Base-by-base conservation (phyloP, 2,888 invertebrate species). In the Taphrorychus bicolor region DNA sequence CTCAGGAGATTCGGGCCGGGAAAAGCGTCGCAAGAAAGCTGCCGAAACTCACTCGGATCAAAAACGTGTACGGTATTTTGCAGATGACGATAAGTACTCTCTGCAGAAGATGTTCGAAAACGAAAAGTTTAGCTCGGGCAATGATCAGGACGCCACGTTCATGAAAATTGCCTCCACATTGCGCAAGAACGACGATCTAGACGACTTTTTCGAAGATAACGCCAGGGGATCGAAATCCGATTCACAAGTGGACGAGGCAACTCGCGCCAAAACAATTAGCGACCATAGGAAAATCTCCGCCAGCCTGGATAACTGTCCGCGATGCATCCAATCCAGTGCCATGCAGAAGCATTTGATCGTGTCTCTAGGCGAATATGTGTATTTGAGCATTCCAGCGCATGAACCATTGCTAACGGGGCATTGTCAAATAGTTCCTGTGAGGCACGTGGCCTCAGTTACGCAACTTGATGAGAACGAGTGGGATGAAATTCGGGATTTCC, bases 401-500 rank as follows among this genome's bases (percentile, higher is more conserved):
- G 88, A 89, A 75, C 95, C 97, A 0, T 83, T 98, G 67, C 91
- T 92, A 2, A 85, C 87, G 61, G 93, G 94, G 0, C 98, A 98
- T 79, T 98, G 92, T 77, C 83, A 94, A 56, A 89, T 99, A 75
- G 87, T 91, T 1, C 95, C 97, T 0, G 88, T 92, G 77, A 88
- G 91, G 73, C 98, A 98, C 82, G 84, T 88, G 0, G 79, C 89
- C 1, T 92, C 94, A 79, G 87, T 90, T 40, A 95, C 95, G 0
- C 87, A 90, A 71, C 79, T 96, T 45, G 98, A 98, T 83, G 98
- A 98, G 85, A 95, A 98, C 83, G 91, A 94, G 52, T 98, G 95
- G 94, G 87, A 87, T 66, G 97, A 97, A 84, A 86, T 98, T 60
- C 82, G 92, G 89, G 84, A 85, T 76, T 93, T 92, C 77, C 87